Percentiles rank a stretch among this genome's conserved stretches.
phyloP scores from a whole-genome alignment of 2,113 vertebrate species.

The Oxygymnocypris stewartii region DNA sequence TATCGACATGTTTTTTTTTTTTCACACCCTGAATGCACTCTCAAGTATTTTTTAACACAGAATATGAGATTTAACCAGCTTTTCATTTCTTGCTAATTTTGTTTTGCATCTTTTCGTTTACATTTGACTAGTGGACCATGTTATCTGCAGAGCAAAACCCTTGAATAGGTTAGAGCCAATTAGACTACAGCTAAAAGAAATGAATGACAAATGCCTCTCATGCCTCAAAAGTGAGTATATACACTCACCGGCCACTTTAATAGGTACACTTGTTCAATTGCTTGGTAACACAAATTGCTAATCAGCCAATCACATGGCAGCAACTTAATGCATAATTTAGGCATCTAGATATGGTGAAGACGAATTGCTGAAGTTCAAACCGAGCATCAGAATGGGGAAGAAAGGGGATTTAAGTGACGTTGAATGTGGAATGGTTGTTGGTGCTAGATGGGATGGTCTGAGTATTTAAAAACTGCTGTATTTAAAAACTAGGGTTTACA shows the following conservation, averaged over 20 bases:
- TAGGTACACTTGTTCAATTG: no score
- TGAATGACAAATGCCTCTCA: neutral
- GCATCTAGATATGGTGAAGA: no score
- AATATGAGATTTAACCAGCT: neutral
- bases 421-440: no score
- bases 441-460: no score
- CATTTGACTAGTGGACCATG: neutral
- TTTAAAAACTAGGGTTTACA: no score
- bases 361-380: no score
- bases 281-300: no score
- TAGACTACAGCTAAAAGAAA: neutral
- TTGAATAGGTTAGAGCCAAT: neutral
- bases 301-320: no score
- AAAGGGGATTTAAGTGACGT: no score
- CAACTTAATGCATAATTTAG: no score
- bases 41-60: neutral
- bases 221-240: neutral
- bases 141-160: neutral
- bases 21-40: constrained; percentile 49
- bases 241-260: neutral
- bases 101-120: neutral
- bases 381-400: no score
- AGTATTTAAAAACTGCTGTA: no score
- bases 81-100: neutral
- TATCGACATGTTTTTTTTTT: neutral